These are phyloP conservation scores for Amphipyra berbera DNA, from an alignment of 2,888 invertebrate species.

Conservation along the genomic window DNA sequence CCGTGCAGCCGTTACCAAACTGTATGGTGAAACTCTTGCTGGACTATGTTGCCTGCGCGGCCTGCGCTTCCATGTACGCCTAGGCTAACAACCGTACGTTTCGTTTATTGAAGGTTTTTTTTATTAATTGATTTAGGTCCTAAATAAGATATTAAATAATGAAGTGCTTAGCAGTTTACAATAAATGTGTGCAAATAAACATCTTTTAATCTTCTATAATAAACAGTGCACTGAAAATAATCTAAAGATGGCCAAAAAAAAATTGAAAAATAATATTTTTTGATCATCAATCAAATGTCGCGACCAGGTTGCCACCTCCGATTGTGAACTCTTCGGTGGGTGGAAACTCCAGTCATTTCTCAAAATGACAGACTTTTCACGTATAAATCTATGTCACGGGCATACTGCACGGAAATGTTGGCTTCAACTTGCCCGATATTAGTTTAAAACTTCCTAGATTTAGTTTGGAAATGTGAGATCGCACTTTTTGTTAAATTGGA, in stretches of 20 bases:
- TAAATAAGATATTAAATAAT: not conserved
- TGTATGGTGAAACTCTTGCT: too few relatives aligned
- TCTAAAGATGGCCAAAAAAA: constrained; percentile 31
- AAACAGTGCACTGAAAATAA: constrained; percentile 18
- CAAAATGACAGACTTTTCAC: constrained; percentile 77
- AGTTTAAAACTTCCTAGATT: constrained; percentile 57
- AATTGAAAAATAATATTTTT: constrained; percentile 49
- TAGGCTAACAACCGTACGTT: too few relatives aligned
- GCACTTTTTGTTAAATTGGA: constrained; percentile 46
- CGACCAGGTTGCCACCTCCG: constrained; percentile 68
- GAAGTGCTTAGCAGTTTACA: not conserved
- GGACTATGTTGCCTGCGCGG: too few relatives aligned
- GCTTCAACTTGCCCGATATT: constrained; percentile 53
- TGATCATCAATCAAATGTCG: constrained; percentile 69
- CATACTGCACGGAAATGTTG: constrained; percentile 61
- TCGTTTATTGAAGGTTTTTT: too few relatives aligned
- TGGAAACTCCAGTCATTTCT: constrained; percentile 77
- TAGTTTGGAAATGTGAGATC: constrained; percentile 45
- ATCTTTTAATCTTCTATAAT: not conserved
- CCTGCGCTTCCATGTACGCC: too few relatives aligned
- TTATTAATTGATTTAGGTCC: not conserved
- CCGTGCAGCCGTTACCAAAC: too few relatives aligned
- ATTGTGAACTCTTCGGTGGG: constrained; percentile 71
- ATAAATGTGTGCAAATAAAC: too few relatives aligned
- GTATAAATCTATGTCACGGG: constrained; percentile 72